Percentiles rank a stretch among this genome's conserved stretches.
Conservation (phyloP, 2,888 invertebrate genomes). For the Chrysodeixis includens region DNA sequence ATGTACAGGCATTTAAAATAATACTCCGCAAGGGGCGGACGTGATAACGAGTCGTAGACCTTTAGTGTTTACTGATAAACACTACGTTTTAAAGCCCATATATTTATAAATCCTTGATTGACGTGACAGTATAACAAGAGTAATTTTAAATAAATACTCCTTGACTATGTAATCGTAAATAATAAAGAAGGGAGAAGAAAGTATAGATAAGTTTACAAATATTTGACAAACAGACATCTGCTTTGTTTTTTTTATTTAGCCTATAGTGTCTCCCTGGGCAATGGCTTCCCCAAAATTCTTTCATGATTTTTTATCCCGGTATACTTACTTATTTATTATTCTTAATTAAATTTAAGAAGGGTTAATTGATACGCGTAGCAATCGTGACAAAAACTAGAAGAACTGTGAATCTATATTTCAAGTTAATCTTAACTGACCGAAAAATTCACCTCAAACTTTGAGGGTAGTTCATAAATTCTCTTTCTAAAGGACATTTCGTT, state of each 20-base stretch:
- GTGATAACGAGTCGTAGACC: constrained; percentile 52
- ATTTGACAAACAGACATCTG: neutral
- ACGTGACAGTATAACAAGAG: neutral
- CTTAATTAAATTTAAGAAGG: too few relatives aligned
- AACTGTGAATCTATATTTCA: too few relatives aligned
- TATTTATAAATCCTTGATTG: constrained; percentile 9
- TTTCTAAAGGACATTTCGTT: constrained; percentile 19
- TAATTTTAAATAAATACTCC: neutral
- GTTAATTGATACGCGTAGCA: too few relatives aligned
- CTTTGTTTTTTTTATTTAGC: too few relatives aligned
- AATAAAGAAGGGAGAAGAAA: neutral
- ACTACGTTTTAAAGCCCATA: constrained; percentile 13
- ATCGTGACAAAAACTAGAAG: too few relatives aligned
- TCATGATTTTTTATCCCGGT: too few relatives aligned
- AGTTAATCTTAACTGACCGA: too few relatives aligned
- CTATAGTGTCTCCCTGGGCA: too few relatives aligned
- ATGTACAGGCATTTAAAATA: neutral
- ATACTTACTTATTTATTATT: too few relatives aligned
- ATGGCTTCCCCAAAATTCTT: too few relatives aligned
- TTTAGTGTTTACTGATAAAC: constrained; percentile 33
- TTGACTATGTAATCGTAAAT: neutral
- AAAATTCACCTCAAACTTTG: neutral
- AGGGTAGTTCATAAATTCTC: constrained; percentile 8
- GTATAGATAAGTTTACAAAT: neutral
- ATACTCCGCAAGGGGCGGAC: neutral